Percentiles rank a stretch among this genome's conserved stretches.
These are phyloP conservation scores for Penelope pileata DNA, from an alignment of 2,113 vertebrate species.

Conservation along the genomic window DNA sequence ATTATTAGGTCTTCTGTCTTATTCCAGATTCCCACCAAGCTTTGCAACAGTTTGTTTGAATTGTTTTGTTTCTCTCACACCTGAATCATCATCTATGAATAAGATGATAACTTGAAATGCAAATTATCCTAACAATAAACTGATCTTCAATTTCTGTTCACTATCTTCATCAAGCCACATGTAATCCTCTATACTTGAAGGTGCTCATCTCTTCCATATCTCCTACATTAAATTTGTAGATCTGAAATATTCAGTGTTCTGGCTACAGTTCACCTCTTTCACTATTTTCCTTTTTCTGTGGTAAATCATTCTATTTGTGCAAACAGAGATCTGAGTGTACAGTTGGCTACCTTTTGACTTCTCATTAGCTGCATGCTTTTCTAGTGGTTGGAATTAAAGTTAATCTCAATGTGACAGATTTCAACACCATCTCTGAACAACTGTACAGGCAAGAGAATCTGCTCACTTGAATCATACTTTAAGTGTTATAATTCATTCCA, in stretches of 20 bases:
- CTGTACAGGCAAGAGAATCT: not conserved
- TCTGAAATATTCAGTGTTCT: not conserved
- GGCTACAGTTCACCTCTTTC: not conserved
- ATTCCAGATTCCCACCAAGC: not conserved
- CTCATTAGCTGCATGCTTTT: not conserved
- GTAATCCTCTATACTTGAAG: not conserved
- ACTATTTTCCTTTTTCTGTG: not conserved
- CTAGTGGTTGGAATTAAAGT: not conserved
- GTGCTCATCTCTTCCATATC: not conserved
- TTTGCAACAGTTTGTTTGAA: not conserved
- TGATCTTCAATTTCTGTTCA: not conserved
- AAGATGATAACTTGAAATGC: not conserved
- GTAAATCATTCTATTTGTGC: not conserved
- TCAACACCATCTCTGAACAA: not conserved
- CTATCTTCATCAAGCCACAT: not conserved
- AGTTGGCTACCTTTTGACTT: not conserved
- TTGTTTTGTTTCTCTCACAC: not conserved
- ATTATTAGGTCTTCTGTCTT: not conserved
- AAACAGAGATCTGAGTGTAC: not conserved
- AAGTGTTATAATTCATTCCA: not conserved
- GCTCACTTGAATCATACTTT: accelerated
- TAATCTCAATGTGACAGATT: not conserved
- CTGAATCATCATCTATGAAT: not conserved
- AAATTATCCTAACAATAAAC: not conserved
- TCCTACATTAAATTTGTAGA: not conserved